Evolutionary conservation across 2,797 vertebrate species (phyloP).

Genomic region (Tokudaia tokunoshimensis): DNA sequence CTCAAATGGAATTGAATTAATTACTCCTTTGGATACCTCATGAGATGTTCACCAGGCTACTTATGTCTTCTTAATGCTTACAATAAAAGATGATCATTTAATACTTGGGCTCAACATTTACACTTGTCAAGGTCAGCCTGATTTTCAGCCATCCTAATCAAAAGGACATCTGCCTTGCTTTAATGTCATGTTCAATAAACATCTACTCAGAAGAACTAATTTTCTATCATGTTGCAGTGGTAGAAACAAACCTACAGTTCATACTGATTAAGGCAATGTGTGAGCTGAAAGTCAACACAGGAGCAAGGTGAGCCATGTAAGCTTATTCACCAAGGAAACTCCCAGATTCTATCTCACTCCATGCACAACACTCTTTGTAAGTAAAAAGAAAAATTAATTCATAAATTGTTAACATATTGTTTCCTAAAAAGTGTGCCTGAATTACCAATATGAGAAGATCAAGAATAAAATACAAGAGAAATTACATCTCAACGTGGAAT

Average conservation of each 20-base stretch:
- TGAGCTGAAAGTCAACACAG: not conserved
- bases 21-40: not conserved
- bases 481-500: not conserved
- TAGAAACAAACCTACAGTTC: not conserved
- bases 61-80: not conserved
- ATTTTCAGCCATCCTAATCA: slow-evolving; percentile 32
- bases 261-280: slow-evolving; percentile 57
- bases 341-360: slow-evolving; percentile 65
- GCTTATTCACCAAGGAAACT: slow-evolving; percentile 81
- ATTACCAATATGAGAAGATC: slow-evolving; percentile 8
- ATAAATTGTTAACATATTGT: slow-evolving; percentile 16
- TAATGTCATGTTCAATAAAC: slow-evolving; percentile 60
- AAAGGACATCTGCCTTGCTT: slow-evolving; percentile 1
- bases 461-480: not conserved
- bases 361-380: slow-evolving; percentile 44
- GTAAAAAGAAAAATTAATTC: slow-evolving; percentile 71
- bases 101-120: not conserved
- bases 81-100: slow-evolving; percentile 35
- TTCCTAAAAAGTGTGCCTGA: slow-evolving; percentile 7
- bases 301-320: slow-evolving; percentile 37
- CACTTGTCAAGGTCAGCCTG: not conserved
- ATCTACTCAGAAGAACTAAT: slow-evolving; percentile 1
- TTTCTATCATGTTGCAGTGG: slow-evolving; percentile 16
- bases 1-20: not conserved
- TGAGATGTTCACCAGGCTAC: not conserved